A percentile compares a stretch with the other conserved stretches of the same genome.
Evolutionary conservation across 2,113 vertebrate genomes (phyloP).

Genomic region (Stegostoma tigrinum): DNA sequence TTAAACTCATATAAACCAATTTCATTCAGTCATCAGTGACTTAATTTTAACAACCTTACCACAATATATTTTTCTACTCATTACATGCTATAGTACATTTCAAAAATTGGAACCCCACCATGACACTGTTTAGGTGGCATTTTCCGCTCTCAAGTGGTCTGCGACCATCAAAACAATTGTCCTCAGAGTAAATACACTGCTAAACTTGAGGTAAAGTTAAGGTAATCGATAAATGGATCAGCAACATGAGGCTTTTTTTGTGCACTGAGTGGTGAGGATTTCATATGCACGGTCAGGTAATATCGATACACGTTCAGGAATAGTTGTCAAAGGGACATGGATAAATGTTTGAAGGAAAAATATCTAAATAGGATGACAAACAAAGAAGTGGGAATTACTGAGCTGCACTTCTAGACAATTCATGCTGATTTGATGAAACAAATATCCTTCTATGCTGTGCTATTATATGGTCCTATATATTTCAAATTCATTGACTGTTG

Average conservation of each 20-base stretch:
- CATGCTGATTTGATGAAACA: not conserved
- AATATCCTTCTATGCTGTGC: not conserved
- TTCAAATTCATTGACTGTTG: not conserved
- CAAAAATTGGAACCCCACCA: not conserved
- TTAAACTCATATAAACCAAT: not conserved
- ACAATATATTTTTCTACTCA: not conserved
- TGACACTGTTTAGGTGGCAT: not conserved
- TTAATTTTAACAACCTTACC: not conserved
- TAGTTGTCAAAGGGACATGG: not conserved
- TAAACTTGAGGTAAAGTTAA: not conserved
- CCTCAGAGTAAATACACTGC: not conserved
- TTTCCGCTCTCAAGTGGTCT: not conserved
- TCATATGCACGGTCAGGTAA: not conserved
- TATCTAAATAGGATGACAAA: not conserved
- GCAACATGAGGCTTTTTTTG: not conserved
- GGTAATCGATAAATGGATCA: not conserved
- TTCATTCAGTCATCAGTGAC: not conserved
- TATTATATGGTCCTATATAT: not conserved
- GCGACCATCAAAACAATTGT: not conserved
- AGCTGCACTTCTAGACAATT: not conserved
- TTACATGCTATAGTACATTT: not conserved
- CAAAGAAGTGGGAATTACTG: not conserved
- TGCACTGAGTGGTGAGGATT: not conserved
- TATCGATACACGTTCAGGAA: not conserved
- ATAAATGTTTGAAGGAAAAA: not conserved